Base-by-base conservation (phyloP, 2,888 invertebrate genomes). In the Synergus umbraculus region DNA sequence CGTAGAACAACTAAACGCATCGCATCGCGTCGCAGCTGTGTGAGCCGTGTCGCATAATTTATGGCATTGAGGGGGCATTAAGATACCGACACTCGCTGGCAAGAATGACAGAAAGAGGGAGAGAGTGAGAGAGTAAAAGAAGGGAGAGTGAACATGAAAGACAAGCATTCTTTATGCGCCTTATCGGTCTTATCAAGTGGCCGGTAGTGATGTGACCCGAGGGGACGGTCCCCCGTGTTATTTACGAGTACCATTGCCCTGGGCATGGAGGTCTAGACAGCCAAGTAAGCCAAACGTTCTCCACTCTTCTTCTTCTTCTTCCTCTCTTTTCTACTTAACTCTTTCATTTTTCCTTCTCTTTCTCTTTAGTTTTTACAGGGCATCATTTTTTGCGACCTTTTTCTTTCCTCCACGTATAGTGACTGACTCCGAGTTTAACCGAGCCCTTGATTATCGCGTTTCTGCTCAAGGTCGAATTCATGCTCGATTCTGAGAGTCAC, bases 131-230 rank as follows among this genome's bases (percentile, higher is more conserved):
- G 83, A 79, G 83, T 78, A 78, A 76, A 79, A 80, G 79, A 82
- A 84, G 80, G 83, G 81, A 66, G 49, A 69, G 49, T 69, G 84
- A 83, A 84, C 85, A 84, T 81, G 85, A 86, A 85, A 87, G 87
- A 88, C 89, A 89, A 88, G 86, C 86, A 90, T 90, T 90, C 89
- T 90, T 89, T 90, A 89, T 89, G 84, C 85, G 85, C 65, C 89
- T 90, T 90, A 90, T 90, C 90, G 86, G 87, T 54, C 87, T 90
- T 90, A 90, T 90, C 90, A 87, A 89, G 83, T 85, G 86, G 87
- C 86, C 87, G 82, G 88, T 87, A 88, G 88, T 88, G 89, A 90
- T 88, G 88, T 86, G 87, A 86, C 86, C 84, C 85, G 80, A 86
- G 80, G 82, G 83, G 81, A 84, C 83, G 82, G 81, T 83, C 80